Evolutionary conservation across 2,888 invertebrate genomes (phyloP).

Genomic region (Aleiodes alternator): DNA sequence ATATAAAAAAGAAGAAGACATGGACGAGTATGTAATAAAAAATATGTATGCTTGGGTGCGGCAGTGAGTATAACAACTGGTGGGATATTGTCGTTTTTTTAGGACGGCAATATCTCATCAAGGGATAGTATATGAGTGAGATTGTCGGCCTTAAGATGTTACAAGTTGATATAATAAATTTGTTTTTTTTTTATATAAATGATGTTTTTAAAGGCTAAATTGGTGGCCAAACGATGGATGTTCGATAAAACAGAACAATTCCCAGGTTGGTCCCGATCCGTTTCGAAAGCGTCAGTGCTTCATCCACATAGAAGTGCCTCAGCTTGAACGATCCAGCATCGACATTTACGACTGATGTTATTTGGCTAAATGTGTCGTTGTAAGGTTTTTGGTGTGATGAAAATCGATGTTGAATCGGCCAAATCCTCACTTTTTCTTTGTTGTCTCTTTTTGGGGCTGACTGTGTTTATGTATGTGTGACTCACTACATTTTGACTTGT

Average conservation of each 20-base stretch:
- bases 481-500: conserved; percentile 61
- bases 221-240: conserved; percentile 63
- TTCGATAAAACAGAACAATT: conserved; percentile 69
- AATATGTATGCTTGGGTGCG: conserved; percentile 73
- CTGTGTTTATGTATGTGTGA: conserved; percentile 38
- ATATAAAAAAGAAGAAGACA: conserved; percentile 67
- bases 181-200: conserved; percentile 55
- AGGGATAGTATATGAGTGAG: conserved; percentile 60
- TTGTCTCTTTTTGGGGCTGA: conserved; percentile 44
- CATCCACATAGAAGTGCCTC: conserved; percentile 58
- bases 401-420: conserved; percentile 33
- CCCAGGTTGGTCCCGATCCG: conserved; percentile 62
- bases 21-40: conserved; percentile 72
- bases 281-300: conserved; percentile 66
- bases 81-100: conserved; percentile 58
- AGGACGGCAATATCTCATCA: conserved; percentile 49
- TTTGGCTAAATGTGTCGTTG: conserved; percentile 42
- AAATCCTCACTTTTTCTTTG: conserved; percentile 23
- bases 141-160: conserved; percentile 55
- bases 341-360: conserved; percentile 38
- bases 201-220: conserved; percentile 51
- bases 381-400: conserved; percentile 35
- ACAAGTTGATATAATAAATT: conserved; percentile 49
- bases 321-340: conserved; percentile 48
- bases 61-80: conserved; percentile 74